Evolutionary conservation across 2,113 vertebrate genomes (phyloP).

Genomic region (Loxodonta africana): DNA sequence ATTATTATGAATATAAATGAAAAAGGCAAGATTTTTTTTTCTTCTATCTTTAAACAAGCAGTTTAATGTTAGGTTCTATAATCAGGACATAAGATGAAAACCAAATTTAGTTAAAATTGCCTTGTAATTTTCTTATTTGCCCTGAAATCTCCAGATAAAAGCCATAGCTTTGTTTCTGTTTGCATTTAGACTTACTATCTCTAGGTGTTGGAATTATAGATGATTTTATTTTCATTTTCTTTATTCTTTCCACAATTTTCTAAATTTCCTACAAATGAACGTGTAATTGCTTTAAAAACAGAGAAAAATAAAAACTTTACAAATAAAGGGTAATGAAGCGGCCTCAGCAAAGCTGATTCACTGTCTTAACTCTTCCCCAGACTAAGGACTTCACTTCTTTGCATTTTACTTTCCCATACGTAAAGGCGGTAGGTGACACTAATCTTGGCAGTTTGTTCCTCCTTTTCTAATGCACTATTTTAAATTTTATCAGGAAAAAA

Average conservation of each 20-base stretch:
- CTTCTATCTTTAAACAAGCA: background rate
- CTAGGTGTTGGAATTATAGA: background rate
- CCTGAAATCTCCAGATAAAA: background rate
- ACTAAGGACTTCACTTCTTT: background rate
- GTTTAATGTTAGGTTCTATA: background rate
- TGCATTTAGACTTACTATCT: background rate
- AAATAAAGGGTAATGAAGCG: background rate
- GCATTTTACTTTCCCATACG: background rate
- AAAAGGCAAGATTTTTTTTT: background rate
- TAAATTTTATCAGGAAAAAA: background rate
- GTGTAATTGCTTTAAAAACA: conserved; percentile 13
- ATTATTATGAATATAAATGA: background rate
- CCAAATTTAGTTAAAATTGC: conserved; percentile 41
- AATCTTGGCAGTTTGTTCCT: background rate
- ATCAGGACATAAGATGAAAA: background rate
- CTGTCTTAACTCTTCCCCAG: background rate
- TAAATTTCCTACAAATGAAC: conserved; percentile 11
- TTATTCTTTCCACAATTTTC: conserved; percentile 11
- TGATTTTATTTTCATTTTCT: conserved; percentile 42
- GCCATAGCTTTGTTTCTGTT: background rate
- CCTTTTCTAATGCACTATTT: background rate
- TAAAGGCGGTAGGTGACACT: background rate
- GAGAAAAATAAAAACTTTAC: background rate
- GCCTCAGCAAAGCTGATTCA: background rate
- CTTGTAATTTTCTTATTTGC: background rate